phyloP scores from a whole-genome alignment of 2,888 invertebrate species.

The Synergus gifuensis region DNA sequence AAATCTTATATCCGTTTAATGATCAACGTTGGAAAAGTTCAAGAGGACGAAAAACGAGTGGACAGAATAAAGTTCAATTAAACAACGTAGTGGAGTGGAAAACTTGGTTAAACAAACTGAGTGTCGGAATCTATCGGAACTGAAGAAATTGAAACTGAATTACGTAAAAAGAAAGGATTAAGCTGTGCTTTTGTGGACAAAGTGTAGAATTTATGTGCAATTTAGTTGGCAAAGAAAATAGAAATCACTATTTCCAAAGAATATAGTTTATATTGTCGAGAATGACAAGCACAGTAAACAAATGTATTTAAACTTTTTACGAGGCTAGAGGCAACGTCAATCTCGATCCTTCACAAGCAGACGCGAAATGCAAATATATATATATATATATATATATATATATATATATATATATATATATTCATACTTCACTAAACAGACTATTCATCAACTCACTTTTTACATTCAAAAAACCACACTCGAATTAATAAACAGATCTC shows the following conservation, averaged over 20 bases:
- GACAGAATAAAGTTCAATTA: slow-evolving; percentile 18
- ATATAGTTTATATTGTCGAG: neutral
- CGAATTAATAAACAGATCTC: neutral
- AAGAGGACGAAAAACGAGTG: neutral
- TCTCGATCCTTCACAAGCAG: neutral
- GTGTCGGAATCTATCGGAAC: slow-evolving; percentile 1
- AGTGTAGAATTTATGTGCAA: neutral
- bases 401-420: no score
- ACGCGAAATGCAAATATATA: no score
- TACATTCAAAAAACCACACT: neutral
- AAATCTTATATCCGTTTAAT: neutral
- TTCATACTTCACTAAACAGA: neutral
- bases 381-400: neutral
- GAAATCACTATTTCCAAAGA: neutral
- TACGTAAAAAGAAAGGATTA: neutral
- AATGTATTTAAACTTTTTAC: neutral
- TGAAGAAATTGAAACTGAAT: slow-evolving; percentile 8
- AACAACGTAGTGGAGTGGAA: slow-evolving; percentile 3
- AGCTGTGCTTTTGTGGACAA: neutral
- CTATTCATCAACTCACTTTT: neutral
- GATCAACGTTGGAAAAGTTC: neutral
- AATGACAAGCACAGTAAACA: neutral
- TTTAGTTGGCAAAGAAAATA: neutral
- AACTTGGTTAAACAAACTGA: slow-evolving; percentile 18
- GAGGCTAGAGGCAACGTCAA: neutral